These are phyloP conservation scores for Margarornis squamiger DNA, from an alignment of 2,797 vertebrate species.

Conservation along the genomic window DNA sequence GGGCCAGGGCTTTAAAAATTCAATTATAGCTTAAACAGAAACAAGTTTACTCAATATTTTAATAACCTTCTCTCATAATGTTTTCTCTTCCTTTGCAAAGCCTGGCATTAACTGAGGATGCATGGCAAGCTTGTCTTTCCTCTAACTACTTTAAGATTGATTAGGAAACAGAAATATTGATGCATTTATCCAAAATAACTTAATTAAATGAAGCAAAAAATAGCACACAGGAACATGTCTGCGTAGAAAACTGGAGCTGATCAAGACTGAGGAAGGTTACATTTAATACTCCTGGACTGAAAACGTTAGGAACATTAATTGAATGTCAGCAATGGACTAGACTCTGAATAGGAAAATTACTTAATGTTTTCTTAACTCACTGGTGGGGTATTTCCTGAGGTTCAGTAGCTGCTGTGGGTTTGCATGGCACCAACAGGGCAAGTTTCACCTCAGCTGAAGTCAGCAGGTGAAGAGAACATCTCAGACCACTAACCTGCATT, in stretches of 20 bases:
- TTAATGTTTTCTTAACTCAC: background rate
- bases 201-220: slow-evolving; percentile 46
- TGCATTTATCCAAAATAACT: slow-evolving; percentile 60
- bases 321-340: background rate
- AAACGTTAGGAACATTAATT: background rate
- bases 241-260: slow-evolving; percentile 22
- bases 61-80: slow-evolving; percentile 17
- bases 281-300: background rate
- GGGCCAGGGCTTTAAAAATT: slow-evolving; percentile 23
- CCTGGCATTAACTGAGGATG: background rate
- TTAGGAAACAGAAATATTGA: slow-evolving; percentile 58
- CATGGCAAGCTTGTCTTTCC: background rate
- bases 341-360: background rate
- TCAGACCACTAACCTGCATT: background rate
- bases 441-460: background rate
- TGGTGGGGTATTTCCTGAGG: background rate
- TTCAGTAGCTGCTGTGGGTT: background rate
- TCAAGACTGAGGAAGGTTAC: background rate
- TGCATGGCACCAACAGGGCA: too few relatives aligned
- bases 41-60: slow-evolving; percentile 57
- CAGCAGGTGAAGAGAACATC: background rate
- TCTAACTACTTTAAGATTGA: slow-evolving; percentile 64
- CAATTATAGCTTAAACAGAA: slow-evolving; percentile 57
- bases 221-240: background rate
- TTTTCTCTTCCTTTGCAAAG: slow-evolving; percentile 14